Base-by-base conservation (phyloP, 2,797 vertebrate species). In the Lerista edwardsae region DNA sequence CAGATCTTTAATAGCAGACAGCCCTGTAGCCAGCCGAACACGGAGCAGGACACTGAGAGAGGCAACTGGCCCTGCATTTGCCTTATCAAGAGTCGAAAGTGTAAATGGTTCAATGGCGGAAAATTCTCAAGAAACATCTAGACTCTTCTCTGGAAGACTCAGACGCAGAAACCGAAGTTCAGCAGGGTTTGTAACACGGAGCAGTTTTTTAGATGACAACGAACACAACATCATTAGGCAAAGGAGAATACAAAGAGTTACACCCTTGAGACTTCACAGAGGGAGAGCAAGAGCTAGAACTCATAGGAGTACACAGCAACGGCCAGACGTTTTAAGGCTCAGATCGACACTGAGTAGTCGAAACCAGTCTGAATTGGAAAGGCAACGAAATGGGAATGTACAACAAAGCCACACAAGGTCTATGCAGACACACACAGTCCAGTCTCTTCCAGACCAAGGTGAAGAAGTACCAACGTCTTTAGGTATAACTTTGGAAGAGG, bases 291-390 rank as follows among this genome's bases (percentile, higher is more conserved):
- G 91, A 84, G 96, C 97, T 51, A 97, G 95, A 27, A 96, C 96
- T 72, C 95, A 91, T 77, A 97, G 96, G 75, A 96, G 94, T 84
- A 84, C 94, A 92, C 95, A 95, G 96, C 91, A 96, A 96, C 95
- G 95, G 93, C 89, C 95, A 90, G 95, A 88, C 87, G 95, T 95
- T 61, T 84, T 95, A 88, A 92, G 80, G 85, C 95, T 93, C 89
- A 92, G 93, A 90, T 97, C 94, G 84, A 96, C 97, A 36, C 87
- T 97, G 73, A 96, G 95, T 25, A 96, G 97, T 88, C 95, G 97
- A 91, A 99, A 98, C 90, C 97, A 98, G 59, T 98, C 98, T 41
- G 98, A 97, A 0, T 93, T 99, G 91, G 97, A 95, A 84, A 94
- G 94, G 83, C 92, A 82, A 71, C 93, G 92, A 78, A 83, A 82